These are phyloP conservation scores for Paraescarpia echinospica DNA, from an alignment of 1,140 invertebrate species.

Conservation along the genomic window DNA sequence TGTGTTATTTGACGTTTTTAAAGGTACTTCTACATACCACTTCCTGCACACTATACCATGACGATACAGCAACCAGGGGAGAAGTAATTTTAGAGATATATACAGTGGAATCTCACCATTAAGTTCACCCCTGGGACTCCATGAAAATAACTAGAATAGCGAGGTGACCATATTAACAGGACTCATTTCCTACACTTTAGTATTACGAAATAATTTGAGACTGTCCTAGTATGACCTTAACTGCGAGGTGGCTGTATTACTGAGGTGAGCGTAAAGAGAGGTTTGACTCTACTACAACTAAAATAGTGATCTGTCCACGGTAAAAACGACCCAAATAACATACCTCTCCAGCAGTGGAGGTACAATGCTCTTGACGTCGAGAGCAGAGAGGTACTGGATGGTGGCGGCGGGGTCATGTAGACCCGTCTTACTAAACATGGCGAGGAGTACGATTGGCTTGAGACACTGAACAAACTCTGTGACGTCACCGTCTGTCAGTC, in stretches of 20 bases:
- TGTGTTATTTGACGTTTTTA: neutral
- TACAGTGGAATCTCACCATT: too few relatives aligned
- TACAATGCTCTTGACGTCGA: constrained; percentile 81
- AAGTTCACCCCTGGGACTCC: too few relatives aligned
- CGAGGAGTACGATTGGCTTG: constrained; percentile 69
- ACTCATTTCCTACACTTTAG: too few relatives aligned
- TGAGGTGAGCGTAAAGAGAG: too few relatives aligned
- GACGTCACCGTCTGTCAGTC: constrained; percentile 79
- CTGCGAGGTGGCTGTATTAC: too few relatives aligned
- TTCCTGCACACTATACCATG: too few relatives aligned
- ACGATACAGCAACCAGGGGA: too few relatives aligned
- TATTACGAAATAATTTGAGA: too few relatives aligned
- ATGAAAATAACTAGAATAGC: too few relatives aligned
- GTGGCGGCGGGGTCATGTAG: constrained; percentile 68
- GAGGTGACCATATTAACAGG: too few relatives aligned
- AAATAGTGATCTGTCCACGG: neutral
- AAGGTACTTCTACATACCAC: neutral
- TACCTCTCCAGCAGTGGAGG: constrained; percentile 78
- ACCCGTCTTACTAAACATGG: constrained; percentile 77
- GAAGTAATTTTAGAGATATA: neutral
- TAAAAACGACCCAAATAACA: constrained; percentile 29
- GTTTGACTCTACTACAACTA: too few relatives aligned
- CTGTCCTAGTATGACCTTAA: too few relatives aligned
- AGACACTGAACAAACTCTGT: constrained; percentile 78
- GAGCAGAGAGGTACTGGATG: constrained; percentile 73